Evolutionary conservation across 2,113 vertebrate species (phyloP), one percentile per base, ranked within the genome.

Genomic region (Chloropsis hardwickii): DNA sequence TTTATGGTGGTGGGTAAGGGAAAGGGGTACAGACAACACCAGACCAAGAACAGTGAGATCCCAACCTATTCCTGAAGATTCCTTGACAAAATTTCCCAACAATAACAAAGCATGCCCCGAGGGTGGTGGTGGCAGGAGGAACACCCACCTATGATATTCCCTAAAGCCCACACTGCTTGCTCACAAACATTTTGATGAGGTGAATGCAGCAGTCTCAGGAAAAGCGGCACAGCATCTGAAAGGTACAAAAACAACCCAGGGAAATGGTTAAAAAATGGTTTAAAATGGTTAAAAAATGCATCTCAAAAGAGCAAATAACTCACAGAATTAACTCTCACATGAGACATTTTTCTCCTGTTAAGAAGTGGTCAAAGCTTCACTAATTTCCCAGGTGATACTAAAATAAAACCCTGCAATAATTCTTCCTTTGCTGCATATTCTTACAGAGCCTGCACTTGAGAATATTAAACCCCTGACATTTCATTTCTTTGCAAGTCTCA

Each of bases 161-260:
- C 99, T 95, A 99, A 94, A 79, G 99, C 99, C 99, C 99, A 99
- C 35, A 99, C 99, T 2, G 99, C 99, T 96, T 99, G 99, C 94
- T 99, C 99, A 85, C 99, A 99, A 92, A 99, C 99, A 88, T 99
- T 99, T 98, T 99, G 99, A 97, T 99, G 99, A 74, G 99, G 98
- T 86, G 99, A 99, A 94, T 99, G 98, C 84, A 99, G 98, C 97
- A 99, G 98, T 95, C 98, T 98, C 97, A 99, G 97, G 97, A 99
- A 99, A 85, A 99, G 98, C 6, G 99, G 99, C 80, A 99, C 99
- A 95, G 99, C 99, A 97, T 99, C 99, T 99, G 91, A 24, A 97
- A 97, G 85, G 94, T 0, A 92, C 35, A 65, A 39, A 31, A 40
- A 76, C 0, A 61, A 14, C 2, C 37, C 81, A n/a, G 1, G 0